Percentiles rank a stretch among this genome's conserved stretches.
phyloP scores from a whole-genome alignment of 2,113 vertebrate genomes.

The Paralichthys olivaceus region DNA sequence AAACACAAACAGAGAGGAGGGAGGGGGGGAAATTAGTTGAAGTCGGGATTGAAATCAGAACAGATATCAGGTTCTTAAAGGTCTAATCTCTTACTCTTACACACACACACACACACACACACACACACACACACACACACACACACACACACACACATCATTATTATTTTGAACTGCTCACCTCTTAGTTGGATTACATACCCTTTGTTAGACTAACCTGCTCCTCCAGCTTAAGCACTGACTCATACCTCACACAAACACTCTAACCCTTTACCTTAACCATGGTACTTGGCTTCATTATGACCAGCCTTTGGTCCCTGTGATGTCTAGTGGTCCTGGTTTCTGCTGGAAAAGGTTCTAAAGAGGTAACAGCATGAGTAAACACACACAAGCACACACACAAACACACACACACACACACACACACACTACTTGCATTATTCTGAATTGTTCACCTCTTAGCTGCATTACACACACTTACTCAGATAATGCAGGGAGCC shows the following conservation, averaged over 20 bases:
- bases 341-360: not conserved
- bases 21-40: slow-evolving; percentile 19
- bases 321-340: too few relatives aligned
- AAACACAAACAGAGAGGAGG: slow-evolving; percentile 71
- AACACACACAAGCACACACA: not conserved
- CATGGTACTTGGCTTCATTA: too few relatives aligned
- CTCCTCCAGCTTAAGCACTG: too few relatives aligned
- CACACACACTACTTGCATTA: slow-evolving; percentile 38
- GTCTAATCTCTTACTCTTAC: slow-evolving; percentile 49
- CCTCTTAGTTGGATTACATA: slow-evolving; percentile 66
- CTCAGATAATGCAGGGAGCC: slow-evolving; percentile 59
- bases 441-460: slow-evolving; percentile 66
- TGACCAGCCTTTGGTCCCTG: too few relatives aligned
- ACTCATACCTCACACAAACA: too few relatives aligned
- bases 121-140: slow-evolving; percentile 1
- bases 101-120: not conserved
- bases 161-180: slow-evolving; percentile 61
- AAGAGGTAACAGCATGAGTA: not conserved
- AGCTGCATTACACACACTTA: slow-evolving; percentile 68
- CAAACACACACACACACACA: slow-evolving; percentile 1
- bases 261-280: too few relatives aligned
- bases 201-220: slow-evolving; percentile 31
- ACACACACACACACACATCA: slow-evolving; percentile 16
- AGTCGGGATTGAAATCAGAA: slow-evolving; percentile 73
- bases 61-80: slow-evolving; percentile 56